These are phyloP conservation scores for Clivina fossor DNA, from an alignment of 2,888 invertebrate genomes.

Conservation along the genomic window DNA sequence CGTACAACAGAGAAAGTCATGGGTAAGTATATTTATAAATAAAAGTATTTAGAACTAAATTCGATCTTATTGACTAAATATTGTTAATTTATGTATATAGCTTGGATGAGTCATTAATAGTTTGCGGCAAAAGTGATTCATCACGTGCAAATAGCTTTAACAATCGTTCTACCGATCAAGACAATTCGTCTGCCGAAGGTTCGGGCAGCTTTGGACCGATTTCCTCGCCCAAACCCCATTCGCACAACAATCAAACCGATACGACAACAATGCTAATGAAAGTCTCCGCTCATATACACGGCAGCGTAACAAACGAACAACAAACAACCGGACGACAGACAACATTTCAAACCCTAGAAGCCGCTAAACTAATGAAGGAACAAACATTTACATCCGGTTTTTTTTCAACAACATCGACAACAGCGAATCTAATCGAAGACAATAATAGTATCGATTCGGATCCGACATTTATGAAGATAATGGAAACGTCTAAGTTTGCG, in stretches of 20 bases:
- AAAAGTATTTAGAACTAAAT: background rate
- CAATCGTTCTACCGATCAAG: conserved; percentile 40
- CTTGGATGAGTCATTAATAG: conserved; percentile 65
- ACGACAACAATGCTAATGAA: conserved; percentile 25
- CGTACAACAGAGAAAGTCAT: conserved; percentile 65
- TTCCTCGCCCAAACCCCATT: background rate
- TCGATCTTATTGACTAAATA: background rate
- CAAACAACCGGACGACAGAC: conserved; percentile 24
- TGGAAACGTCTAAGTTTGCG: conserved; percentile 52
- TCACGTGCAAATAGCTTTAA: conserved; percentile 34
- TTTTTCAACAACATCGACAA: too few species aligned
- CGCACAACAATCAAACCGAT: too few species aligned
- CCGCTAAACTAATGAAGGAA: conserved; percentile 27
- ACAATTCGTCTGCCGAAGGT: conserved; percentile 48
- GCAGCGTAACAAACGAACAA: too few species aligned
- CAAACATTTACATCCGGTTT: conserved; percentile 4
- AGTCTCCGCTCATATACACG: conserved; percentile 47
- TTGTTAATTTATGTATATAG: conserved; percentile 47
- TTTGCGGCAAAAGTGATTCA: conserved; percentile 36
- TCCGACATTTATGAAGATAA: conserved; percentile 51
- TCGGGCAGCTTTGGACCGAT: too few species aligned
- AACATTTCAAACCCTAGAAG: conserved; percentile 26
- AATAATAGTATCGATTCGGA: conserved; percentile 40
- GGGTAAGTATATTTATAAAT: conserved; percentile 63
- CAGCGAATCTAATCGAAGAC: conserved; percentile 2